These are phyloP conservation scores for Muscicapa comitata DNA, from an alignment of 2,797 vertebrate species.

Conservation along the genomic window DNA sequence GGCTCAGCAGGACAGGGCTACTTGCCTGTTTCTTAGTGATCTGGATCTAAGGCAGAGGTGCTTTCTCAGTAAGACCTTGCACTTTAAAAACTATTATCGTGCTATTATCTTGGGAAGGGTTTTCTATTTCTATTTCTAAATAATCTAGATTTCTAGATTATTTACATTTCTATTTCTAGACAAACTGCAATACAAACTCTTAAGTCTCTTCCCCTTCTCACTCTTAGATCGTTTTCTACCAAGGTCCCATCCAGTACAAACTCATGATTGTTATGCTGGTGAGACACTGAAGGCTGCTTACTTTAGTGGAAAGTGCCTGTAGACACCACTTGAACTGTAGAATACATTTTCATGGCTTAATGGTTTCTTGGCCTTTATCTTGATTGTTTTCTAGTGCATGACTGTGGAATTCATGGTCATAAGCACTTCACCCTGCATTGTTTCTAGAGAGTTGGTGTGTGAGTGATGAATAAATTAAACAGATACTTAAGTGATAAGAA, in stretches of 20 bases:
- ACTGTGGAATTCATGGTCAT: neutral
- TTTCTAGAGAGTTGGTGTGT: conserved; percentile 31
- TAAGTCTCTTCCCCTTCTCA: neutral
- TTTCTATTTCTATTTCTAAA: neutral
- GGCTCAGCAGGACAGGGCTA: neutral
- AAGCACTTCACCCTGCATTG: neutral
- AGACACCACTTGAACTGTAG: neutral
- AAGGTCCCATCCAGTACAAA: neutral
- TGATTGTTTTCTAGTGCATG: neutral
- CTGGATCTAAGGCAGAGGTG: neutral
- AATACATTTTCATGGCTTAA: neutral
- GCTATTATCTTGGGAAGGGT: neutral
- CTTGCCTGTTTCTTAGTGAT: neutral
- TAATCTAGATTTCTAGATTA: too few species aligned
- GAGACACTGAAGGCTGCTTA: neutral
- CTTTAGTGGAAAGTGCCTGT: neutral
- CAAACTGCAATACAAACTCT: neutral
- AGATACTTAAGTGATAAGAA: conserved; percentile 57
- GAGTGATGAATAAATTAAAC: conserved; percentile 61
- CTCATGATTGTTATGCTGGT: neutral
- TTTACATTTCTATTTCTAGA: neutral
- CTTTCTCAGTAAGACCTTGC: neutral
- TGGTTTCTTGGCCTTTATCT: conserved; percentile 10
- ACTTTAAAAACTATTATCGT: neutral
- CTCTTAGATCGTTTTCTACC: neutral